Conservation (phyloP, 2,113 vertebrate species). For the Hippolais icterina region DNA sequence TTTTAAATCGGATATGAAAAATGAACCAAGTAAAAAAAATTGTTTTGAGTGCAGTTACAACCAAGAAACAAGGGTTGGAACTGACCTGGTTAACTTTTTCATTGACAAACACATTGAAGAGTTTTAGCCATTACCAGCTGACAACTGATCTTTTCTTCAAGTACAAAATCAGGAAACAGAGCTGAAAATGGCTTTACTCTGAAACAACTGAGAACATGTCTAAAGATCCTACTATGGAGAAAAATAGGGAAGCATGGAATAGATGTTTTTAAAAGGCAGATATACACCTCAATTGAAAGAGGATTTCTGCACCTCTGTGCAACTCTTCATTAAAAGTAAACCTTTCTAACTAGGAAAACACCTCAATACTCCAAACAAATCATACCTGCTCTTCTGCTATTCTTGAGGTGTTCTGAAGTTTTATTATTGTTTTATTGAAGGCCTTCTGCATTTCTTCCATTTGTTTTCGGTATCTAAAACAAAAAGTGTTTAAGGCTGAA, state of each 20-base stretch:
- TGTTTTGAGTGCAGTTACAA: not conserved
- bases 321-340: not conserved
- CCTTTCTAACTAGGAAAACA: not conserved
- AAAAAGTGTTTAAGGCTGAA: not conserved
- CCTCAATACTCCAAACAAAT: not conserved
- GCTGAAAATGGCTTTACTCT: not conserved
- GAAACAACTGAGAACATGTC: not conserved
- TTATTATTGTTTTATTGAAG: slow-evolving; percentile 98
- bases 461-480: slow-evolving; percentile 93
- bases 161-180: not conserved
- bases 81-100: not conserved
- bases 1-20: not conserved
- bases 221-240: not conserved
- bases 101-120: not conserved
- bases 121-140: not conserved
- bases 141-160: not conserved
- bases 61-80: not conserved
- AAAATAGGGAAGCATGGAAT: not conserved
- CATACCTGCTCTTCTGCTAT: slow-evolving; percentile 95
- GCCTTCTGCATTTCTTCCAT: slow-evolving; percentile 99
- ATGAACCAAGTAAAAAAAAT: not conserved
- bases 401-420: slow-evolving; percentile 97
- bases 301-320: not conserved
- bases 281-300: not conserved
- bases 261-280: not conserved